These are phyloP conservation scores for Candoia aspera DNA, from an alignment of 2,113 vertebrate species.

Conservation along the genomic window DNA sequence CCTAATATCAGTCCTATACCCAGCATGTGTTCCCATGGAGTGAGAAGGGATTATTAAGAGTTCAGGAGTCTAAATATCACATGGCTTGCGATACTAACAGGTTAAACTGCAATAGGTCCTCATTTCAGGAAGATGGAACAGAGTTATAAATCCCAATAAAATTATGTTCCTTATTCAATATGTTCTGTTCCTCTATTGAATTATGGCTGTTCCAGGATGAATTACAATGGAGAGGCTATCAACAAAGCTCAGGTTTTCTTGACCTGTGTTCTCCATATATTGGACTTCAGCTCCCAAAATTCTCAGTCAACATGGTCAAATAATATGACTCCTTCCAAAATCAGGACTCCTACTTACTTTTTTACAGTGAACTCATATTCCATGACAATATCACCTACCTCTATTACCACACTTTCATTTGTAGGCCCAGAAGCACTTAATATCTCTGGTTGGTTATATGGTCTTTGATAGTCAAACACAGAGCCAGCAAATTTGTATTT, in stretches of 20 bases:
- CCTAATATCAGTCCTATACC: no score
- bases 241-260: not conserved
- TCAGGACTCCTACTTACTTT: not conserved
- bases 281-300: not conserved
- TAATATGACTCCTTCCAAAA: not conserved
- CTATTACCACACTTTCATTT: constrained; percentile 84
- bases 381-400: constrained; percentile 68
- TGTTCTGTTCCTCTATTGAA: not conserved
- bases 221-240: not conserved
- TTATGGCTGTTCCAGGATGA: not conserved
- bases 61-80: no score
- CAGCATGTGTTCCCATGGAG: no score
- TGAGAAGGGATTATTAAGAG: no score
- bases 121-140: not conserved
- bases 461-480: constrained; percentile 83
- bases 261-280: not conserved
- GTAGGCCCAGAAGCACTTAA: constrained; percentile 81
- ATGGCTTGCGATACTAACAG: not conserved
- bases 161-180: not conserved
- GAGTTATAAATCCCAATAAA: not conserved
- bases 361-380: not conserved
- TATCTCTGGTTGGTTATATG: constrained; percentile 82
- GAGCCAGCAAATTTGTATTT: constrained; percentile 81
- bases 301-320: not conserved
- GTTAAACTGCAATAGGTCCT: not conserved